phyloP scores from a whole-genome alignment of 2,797 vertebrate genomes.

The Ciconia nigra region DNA sequence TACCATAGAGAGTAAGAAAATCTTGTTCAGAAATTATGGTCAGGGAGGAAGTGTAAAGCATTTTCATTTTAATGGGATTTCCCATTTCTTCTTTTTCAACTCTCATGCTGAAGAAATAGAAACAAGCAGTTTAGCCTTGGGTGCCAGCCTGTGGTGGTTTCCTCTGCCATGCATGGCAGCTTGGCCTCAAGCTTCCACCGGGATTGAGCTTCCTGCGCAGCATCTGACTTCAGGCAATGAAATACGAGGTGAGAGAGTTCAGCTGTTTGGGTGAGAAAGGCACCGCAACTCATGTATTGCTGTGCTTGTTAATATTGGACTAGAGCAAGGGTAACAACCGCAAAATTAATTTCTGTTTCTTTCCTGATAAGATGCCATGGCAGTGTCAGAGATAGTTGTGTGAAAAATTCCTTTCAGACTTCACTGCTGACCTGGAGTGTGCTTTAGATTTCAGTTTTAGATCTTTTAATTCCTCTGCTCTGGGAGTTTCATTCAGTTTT shows the following conservation, averaged over 20 bases:
- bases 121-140: not conserved
- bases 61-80: conserved; percentile 1
- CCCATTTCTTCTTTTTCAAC: not conserved
- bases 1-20: not conserved
- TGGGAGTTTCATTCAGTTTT: not conserved
- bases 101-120: not conserved
- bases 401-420: not conserved
- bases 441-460: not conserved
- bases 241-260: not conserved
- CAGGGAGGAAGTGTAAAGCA: not conserved
- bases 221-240: not conserved
- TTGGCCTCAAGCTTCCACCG: not conserved
- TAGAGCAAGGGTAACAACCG: not conserved
- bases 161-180: rapidly evolving
- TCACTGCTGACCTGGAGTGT: not conserved
- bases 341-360: not conserved
- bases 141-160: not conserved
- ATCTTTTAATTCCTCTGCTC: not conserved
- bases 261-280: not conserved
- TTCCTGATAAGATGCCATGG: not conserved
- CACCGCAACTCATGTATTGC: not conserved
- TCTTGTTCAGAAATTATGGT: not conserved
- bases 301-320: not conserved
- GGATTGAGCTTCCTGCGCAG: not conserved
- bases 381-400: not conserved